Base-by-base conservation (phyloP, 2,888 invertebrate species). In the Phaedon cochleariae region DNA sequence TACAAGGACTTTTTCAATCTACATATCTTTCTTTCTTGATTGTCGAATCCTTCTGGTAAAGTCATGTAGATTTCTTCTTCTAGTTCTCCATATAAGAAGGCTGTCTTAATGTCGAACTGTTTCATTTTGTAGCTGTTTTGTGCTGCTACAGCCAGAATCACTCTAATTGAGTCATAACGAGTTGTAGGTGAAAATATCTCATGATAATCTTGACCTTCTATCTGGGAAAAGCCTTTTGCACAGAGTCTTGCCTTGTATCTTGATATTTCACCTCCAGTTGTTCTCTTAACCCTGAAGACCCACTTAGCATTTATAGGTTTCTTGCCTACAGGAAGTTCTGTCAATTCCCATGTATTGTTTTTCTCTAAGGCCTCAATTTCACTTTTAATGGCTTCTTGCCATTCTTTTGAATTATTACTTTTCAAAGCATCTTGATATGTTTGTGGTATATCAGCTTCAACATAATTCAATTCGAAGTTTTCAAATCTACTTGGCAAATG, bases 81-180 rank as follows among this genome's bases (percentile, higher is more conserved):
- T 9, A 62, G 12, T 17, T 34, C 26, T 22, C 61, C 61, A 46
- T 53, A 26, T 1, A 54, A 18, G 54, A 62, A 54, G 10, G 54
- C 57, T 10, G 45, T 34, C 21, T 22, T 22, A 10, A 59, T 26
- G 20, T 45, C 54, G 15, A 54, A 52, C 22, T 62, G 53, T 22
- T 31, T 10, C 6, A 49, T 21, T 26, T 46, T 29, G 10, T 20
- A 31, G 10, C 51, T 37, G 22, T 31, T 12, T 17, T 49, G 21
- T 12, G 26, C 53, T 20, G 59, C 49, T n/a, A 49, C 21, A 2
- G 31, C 29, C n/a, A 62, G 18, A 15, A 62, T n/a, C 9, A 57
- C 18, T 46, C 55, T 2, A 12, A 55, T 57, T n/a, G 62, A 57
- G 34, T 55, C 57, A 31, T 48, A 62, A 31, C 62, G 21, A n/a